Conservation (phyloP, 2,113 vertebrate species). For the Takifugu flavidus region DNA sequence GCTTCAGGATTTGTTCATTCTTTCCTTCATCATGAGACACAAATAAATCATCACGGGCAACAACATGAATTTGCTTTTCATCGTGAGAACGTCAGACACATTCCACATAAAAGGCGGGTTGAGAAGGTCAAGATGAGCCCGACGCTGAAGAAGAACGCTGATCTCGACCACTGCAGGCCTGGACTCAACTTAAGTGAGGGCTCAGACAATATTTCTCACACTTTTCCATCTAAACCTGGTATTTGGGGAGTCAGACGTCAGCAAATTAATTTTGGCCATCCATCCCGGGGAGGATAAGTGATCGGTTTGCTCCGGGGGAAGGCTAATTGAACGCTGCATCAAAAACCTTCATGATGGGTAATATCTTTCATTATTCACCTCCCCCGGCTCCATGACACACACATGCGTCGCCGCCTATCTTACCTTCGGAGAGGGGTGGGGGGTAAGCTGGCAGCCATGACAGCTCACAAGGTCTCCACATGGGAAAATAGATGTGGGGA, state of each 20-base stretch:
- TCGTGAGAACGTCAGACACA: too few relatives aligned
- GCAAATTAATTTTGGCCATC: constrained; percentile 41
- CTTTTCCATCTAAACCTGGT: constrained; percentile 7
- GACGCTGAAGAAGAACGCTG: too few relatives aligned
- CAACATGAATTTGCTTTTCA: too few relatives aligned
- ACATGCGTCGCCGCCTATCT: constrained; percentile 46
- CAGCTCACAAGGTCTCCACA: constrained; percentile 71
- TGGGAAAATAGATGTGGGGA: constrained; percentile 50
- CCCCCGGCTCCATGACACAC: constrained; percentile 50
- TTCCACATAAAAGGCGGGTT: too few relatives aligned
- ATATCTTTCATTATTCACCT: constrained; percentile 88
- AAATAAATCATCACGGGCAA: too few relatives aligned
- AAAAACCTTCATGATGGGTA: constrained; percentile 84
- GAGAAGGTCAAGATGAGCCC: too few relatives aligned
- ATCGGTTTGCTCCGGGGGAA: constrained; percentile 83
- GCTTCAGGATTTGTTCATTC: too few relatives aligned
- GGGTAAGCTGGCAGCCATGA: constrained; percentile 37
- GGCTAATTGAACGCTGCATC: constrained; percentile 92
- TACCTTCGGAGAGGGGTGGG: constrained; percentile 44
- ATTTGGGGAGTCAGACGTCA: constrained; percentile 36
- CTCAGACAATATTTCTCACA: constrained; percentile 8
- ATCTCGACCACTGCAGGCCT: too few relatives aligned
- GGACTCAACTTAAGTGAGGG: not conserved
- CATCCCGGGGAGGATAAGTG: constrained; percentile 82
- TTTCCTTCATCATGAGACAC: too few relatives aligned